phyloP scores from a whole-genome alignment of 2,888 invertebrate species.

The Thereva nobilitata region DNA sequence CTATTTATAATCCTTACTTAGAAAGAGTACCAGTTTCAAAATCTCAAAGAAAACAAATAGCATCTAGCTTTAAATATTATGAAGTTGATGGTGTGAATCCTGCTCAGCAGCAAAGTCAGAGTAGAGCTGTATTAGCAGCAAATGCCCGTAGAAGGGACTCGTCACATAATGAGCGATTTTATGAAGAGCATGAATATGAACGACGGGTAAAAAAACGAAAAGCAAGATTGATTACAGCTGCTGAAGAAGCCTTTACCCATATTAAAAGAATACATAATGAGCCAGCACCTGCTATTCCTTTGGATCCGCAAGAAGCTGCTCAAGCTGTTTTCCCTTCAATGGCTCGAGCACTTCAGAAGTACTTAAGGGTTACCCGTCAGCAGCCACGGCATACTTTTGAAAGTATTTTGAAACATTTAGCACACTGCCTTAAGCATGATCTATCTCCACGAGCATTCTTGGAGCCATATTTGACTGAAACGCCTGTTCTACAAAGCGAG shows the following conservation, averaged over 20 bases:
- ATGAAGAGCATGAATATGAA: conserved; percentile 97
- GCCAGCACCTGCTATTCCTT: conserved; percentile 76
- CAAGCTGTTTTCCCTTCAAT: conserved; percentile 97
- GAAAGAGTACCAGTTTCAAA: conserved; percentile 88
- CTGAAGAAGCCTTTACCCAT: conserved; percentile 98
- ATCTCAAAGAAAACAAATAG: conserved; percentile 71
- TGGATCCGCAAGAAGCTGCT: conserved; percentile 95
- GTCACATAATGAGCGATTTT: conserved; percentile 95
- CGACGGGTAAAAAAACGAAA: conserved; percentile 87
- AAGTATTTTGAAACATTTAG: conserved; percentile 86
- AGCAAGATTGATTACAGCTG: conserved; percentile 87
- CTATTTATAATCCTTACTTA: conserved; percentile 94
- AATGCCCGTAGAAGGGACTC: conserved; percentile 84
- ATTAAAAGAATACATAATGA: conserved; percentile 81
- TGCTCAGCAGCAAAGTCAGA: conserved; percentile 71
- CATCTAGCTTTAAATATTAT: conserved; percentile 92
- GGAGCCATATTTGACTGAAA: conserved; percentile 86
- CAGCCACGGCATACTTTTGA: conserved; percentile 96
- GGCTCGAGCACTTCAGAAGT: conserved; percentile 95
- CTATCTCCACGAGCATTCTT: conserved; percentile 93
- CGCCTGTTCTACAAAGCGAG: conserved; percentile 83
- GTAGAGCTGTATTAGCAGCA: conserved; percentile 71
- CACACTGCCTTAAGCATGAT: conserved; percentile 90
- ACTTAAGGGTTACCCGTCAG: conserved; percentile 90
- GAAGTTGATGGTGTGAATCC: conserved; percentile 87